A percentile compares a stretch with the other conserved stretches of the same genome.
These are phyloP conservation scores for Conus betulinus DNA, from an alignment of 1,140 invertebrate genomes.

Conservation along the genomic window DNA sequence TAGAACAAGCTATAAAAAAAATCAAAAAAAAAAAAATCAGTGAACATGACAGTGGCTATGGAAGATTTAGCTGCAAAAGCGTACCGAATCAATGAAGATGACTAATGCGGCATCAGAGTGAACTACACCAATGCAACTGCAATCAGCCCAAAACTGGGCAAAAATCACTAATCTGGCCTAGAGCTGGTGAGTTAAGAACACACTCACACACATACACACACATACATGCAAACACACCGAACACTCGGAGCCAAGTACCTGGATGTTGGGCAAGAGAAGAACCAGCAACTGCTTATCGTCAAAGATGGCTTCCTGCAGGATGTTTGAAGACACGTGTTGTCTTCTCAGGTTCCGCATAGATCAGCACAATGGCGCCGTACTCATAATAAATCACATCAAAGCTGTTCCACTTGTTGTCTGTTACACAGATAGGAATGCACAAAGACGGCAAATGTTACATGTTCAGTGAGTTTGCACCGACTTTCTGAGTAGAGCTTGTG, in stretches of 20 bases:
- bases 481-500: too few species aligned
- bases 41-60: too few species aligned
- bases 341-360: slow-evolving; percentile 95
- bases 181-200: background rate
- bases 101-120: too few species aligned
- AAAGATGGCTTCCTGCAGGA: slow-evolving; percentile 92
- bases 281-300: slow-evolving; percentile 99
- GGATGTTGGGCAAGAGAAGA: slow-evolving; percentile 97
- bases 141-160: background rate
- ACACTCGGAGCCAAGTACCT: slow-evolving; percentile 65
- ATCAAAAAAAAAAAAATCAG: too few species aligned
- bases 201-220: background rate
- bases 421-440: slow-evolving; percentile 54
- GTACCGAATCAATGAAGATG: too few species aligned
- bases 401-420: slow-evolving; percentile 95
- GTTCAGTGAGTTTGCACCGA: too few species aligned
- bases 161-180: background rate
- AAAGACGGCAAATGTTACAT: too few species aligned
- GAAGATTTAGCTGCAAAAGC: too few species aligned
- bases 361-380: slow-evolving; percentile 98
- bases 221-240: background rate
- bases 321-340: slow-evolving; percentile 95
- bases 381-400: slow-evolving; percentile 99
- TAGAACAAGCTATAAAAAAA: too few species aligned
- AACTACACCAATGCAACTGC: background rate